phyloP scores from a whole-genome alignment of 2,113 vertebrate species.

The Herpailurus yagouaroundi region DNA sequence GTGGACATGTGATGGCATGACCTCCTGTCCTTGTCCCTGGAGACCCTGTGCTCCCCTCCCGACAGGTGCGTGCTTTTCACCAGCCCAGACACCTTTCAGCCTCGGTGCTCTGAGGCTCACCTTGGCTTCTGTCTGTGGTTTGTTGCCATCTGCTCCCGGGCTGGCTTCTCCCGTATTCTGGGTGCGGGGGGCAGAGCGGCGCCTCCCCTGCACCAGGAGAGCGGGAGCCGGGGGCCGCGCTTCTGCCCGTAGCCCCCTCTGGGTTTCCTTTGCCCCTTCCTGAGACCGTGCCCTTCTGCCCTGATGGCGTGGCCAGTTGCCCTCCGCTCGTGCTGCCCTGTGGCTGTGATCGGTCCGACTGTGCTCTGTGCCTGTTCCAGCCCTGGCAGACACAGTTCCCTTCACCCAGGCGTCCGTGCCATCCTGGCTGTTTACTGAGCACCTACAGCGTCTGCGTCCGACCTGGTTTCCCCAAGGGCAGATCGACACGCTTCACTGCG shows the following conservation, averaged over 20 bases:
- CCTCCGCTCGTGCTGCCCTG: rapidly evolving
- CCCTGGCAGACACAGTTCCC: not conserved
- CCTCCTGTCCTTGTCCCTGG: not conserved
- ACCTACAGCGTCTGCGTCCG: rapidly evolving
- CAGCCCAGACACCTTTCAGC: not conserved
- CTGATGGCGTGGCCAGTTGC: rapidly evolving
- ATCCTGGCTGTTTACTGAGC: rapidly evolving
- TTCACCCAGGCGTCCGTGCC: rapidly evolving
- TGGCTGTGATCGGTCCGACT: rapidly evolving
- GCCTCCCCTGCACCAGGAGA: not conserved
- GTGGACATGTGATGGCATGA: not conserved
- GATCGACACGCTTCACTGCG: not conserved
- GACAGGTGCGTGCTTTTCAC: not conserved
- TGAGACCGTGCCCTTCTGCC: not conserved
- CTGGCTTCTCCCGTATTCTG: not conserved
- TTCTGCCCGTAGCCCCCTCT: not conserved
- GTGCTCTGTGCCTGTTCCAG: rapidly evolving
- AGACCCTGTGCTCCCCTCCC: not conserved
- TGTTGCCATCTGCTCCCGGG: not conserved
- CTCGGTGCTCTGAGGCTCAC: not conserved
- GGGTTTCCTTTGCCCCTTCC: not conserved
- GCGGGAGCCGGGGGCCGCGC: rapidly evolving
- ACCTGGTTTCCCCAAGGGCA: not conserved
- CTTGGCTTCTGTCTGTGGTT: not conserved
- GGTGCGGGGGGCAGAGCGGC: not conserved